Percentiles rank a stretch among this genome's conserved stretches.
Conservation (phyloP, 2,797 vertebrate species). For the Syndactyla subalaris region DNA sequence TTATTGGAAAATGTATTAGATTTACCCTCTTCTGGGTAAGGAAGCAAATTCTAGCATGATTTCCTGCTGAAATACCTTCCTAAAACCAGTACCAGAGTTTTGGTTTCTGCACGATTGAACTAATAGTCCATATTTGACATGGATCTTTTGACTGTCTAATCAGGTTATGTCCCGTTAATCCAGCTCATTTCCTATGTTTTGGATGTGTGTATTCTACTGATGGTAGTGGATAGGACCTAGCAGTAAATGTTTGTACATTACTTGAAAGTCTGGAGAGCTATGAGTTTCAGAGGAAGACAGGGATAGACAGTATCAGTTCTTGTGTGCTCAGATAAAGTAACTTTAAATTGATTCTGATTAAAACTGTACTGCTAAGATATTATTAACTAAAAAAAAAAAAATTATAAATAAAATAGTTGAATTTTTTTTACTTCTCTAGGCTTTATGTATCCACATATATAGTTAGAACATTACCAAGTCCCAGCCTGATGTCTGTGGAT, state of each 20-base stretch:
- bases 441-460: not conserved
- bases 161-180: not conserved
- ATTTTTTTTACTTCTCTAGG: not conserved
- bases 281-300: not conserved
- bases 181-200: not conserved
- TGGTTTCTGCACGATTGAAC: not conserved
- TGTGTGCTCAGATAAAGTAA: not conserved
- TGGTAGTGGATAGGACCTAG: not conserved
- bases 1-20: not conserved
- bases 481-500: not conserved
- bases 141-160: not conserved
- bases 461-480: not conserved
- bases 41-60: not conserved
- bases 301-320: not conserved
- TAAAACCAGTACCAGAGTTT: not conserved
- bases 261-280: not conserved
- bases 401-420: not conserved
- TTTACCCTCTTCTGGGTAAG: not conserved
- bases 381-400: not conserved
- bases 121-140: not conserved
- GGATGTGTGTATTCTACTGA: not conserved
- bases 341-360: not conserved
- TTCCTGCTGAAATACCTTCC: not conserved
- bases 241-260: not conserved
- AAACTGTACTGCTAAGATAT: not conserved